Conservation (phyloP, 2,888 invertebrate genomes). For the Ceriagrion tenellum region DNA sequence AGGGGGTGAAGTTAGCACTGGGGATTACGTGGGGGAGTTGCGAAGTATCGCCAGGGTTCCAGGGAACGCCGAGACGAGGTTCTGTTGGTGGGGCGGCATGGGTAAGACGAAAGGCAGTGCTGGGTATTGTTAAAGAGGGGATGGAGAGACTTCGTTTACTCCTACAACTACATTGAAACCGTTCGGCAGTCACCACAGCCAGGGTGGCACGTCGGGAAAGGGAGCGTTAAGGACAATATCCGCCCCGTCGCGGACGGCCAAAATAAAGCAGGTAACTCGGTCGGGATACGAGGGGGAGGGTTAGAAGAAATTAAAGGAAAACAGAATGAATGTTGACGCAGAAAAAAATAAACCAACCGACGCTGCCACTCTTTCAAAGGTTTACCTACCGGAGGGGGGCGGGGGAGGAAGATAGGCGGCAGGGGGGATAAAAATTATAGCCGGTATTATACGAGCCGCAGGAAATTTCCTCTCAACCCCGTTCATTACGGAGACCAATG, state of each 20-base stretch:
- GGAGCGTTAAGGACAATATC: neutral
- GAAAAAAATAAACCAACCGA: neutral
- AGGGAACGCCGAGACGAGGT: neutral
- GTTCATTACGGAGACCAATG: neutral
- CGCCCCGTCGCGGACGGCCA: neutral
- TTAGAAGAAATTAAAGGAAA: conserved; percentile 22
- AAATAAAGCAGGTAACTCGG: conserved; percentile 32
- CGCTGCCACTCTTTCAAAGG: neutral
- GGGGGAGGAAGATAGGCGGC: too few relatives aligned
- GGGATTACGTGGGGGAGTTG: neutral
- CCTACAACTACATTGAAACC: conserved; percentile 15
- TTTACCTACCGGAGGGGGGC: neutral
- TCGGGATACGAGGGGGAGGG: neutral
- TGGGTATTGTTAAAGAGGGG: neutral
- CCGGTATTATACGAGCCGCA: neutral
- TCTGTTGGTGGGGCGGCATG: too few relatives aligned
- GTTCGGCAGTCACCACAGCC: neutral
- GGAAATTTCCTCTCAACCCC: neutral
- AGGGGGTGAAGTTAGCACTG: neutral
- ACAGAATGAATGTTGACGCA: conserved; percentile 12
- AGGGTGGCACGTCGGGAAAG: neutral
- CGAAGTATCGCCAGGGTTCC: neutral
- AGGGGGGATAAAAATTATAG: conserved; percentile 30
- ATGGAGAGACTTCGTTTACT: neutral
- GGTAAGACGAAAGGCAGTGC: neutral